Evolutionary conservation across 2,888 invertebrate species (phyloP).

Genomic region (Brachyopa scutellaris): DNA sequence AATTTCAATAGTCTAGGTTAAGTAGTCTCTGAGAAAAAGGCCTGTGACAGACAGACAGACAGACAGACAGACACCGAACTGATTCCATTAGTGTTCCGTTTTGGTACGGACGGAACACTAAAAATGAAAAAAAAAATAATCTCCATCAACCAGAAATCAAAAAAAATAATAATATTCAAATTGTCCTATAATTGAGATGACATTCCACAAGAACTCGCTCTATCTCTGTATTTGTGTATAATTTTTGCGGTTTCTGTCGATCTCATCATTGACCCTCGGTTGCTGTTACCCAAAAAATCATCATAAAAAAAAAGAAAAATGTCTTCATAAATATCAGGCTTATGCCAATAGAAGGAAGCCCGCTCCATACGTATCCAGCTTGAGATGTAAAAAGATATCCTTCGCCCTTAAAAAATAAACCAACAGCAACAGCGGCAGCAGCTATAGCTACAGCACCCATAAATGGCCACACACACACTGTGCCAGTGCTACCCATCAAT

Average conservation of each 20-base stretch:
- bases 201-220: slow-evolving; percentile 19
- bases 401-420: slow-evolving; percentile 31
- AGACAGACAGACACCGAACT: too few relatives aligned
- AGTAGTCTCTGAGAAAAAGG: too few relatives aligned
- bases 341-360: slow-evolving; percentile 47
- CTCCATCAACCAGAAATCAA: neutral
- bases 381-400: slow-evolving; percentile 28
- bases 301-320: slow-evolving; percentile 54
- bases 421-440: slow-evolving; percentile 18
- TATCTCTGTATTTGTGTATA: neutral
- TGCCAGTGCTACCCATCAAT: slow-evolving; percentile 50
- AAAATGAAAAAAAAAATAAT: too few relatives aligned
- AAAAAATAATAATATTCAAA: neutral
- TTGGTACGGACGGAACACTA: too few relatives aligned
- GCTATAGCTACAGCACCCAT: slow-evolving; percentile 34
- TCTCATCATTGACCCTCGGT: slow-evolving; percentile 46
- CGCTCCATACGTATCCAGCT: neutral
- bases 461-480: slow-evolving; percentile 43
- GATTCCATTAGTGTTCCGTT: too few relatives aligned
- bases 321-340: slow-evolving; percentile 64
- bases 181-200: slow-evolving; percentile 35
- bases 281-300: slow-evolving; percentile 15
- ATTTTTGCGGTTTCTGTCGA: slow-evolving; percentile 38
- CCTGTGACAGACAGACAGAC: too few relatives aligned
- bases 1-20: too few relatives aligned